A percentile compares a stretch with the other conserved stretches of the same genome.
phyloP scores from a whole-genome alignment of 2,888 invertebrate species.

The Metalampra italica region DNA sequence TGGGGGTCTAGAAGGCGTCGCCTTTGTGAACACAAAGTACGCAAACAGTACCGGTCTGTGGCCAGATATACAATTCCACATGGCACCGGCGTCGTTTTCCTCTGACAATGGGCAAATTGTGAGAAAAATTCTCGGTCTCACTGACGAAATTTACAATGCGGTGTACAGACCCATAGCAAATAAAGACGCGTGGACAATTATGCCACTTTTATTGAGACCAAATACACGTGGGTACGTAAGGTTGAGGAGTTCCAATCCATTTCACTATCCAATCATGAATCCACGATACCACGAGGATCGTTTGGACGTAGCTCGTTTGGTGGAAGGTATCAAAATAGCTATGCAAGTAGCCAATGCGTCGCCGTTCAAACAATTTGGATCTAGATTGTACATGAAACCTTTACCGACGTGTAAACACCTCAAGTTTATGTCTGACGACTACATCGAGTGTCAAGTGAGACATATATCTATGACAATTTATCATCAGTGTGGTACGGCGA shows the following conservation, averaged over 20 bases:
- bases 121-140: slow-evolving; percentile 86
- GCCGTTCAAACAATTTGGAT: slow-evolving; percentile 89
- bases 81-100: slow-evolving; percentile 93
- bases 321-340: slow-evolving; percentile 90
- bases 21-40: slow-evolving; percentile 90
- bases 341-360: slow-evolving; percentile 84
- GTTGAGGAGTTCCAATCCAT: slow-evolving; percentile 89
- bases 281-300: slow-evolving; percentile 95
- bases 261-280: slow-evolving; percentile 91
- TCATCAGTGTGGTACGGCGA: slow-evolving; percentile 92
- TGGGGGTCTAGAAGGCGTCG: slow-evolving; percentile 92
- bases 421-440: slow-evolving; percentile 87
- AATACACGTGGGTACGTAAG: slow-evolving; percentile 87
- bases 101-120: slow-evolving; percentile 88
- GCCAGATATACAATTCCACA: slow-evolving; percentile 95
- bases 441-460: slow-evolving; percentile 91
- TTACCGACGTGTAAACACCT: slow-evolving; percentile 88
- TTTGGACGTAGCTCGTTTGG: slow-evolving; percentile 86
- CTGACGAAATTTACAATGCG: slow-evolving; percentile 87
- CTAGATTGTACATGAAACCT: slow-evolving; percentile 84
- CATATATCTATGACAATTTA: slow-evolving; percentile 94
- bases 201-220: slow-evolving; percentile 90
- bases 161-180: slow-evolving; percentile 90
- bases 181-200: slow-evolving; percentile 89
- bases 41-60: slow-evolving; percentile 87